Evolutionary conservation across 2,797 vertebrate genomes (phyloP).

Genomic region (Echeneis naucrates): DNA sequence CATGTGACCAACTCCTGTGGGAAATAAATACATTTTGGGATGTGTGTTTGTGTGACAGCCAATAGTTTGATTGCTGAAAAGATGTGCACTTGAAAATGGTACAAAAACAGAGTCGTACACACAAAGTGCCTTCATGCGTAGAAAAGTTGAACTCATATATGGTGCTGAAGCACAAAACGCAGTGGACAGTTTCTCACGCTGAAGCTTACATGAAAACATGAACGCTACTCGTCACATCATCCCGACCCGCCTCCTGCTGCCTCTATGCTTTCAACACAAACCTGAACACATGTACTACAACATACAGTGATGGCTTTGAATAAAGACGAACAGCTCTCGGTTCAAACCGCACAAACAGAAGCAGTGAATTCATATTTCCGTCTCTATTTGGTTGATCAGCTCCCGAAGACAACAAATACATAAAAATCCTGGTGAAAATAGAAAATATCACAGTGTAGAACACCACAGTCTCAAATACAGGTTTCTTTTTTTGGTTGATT

Average conservation of each 20-base stretch:
- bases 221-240: conserved; percentile 19
- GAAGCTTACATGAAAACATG: conserved; percentile 45
- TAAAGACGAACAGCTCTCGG: conserved; percentile 20
- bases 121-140: conserved; percentile 80
- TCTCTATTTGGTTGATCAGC: conserved; percentile 31
- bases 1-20: conserved; percentile 72
- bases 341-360: conserved; percentile 33
- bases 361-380: conserved; percentile 39
- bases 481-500: background rate
- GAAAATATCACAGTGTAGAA: conserved; percentile 62
- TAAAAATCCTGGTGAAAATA: conserved; percentile 49
- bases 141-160: conserved; percentile 60
- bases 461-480: conserved; percentile 38
- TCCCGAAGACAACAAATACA: conserved; percentile 45
- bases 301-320: conserved; percentile 34
- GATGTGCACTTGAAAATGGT: conserved; percentile 72
- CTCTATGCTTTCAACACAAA: conserved; percentile 40
- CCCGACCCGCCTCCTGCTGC: conserved; percentile 31
- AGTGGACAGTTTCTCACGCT: conserved; percentile 11
- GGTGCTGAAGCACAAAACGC: conserved; percentile 45
- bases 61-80: conserved; percentile 57
- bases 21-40: conserved; percentile 74
- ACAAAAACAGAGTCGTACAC: conserved; percentile 75
- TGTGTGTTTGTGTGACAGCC: conserved; percentile 32
- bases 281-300: conserved; percentile 19